These are phyloP conservation scores for Danio jaintianensis DNA, from an alignment of 2,797 vertebrate genomes.

Conservation along the genomic window DNA sequence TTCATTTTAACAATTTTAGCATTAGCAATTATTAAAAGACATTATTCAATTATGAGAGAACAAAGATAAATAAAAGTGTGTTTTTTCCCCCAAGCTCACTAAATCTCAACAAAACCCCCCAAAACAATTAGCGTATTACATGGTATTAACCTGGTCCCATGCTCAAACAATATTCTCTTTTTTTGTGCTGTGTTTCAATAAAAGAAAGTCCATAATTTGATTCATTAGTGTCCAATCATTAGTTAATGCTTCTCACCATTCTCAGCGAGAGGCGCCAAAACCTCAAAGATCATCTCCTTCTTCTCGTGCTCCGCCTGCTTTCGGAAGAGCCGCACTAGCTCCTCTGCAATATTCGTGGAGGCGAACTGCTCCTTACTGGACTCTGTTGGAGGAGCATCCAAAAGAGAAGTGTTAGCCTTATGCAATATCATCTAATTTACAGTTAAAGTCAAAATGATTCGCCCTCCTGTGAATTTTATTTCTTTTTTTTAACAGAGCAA, in stretches of 20 bases:
- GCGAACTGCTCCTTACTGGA: conserved; percentile 91
- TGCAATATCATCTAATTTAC: conserved; percentile 56
- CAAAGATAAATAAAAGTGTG: no score
- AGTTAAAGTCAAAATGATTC: no score
- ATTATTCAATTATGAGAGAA: no score
- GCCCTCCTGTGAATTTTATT: no score
- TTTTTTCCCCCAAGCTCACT: no score
- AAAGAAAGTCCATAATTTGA: not conserved
- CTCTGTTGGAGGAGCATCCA: conserved; percentile 66
- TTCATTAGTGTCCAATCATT: not conserved
- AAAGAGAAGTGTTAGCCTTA: conserved; percentile 83
- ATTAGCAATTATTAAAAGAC: no score
- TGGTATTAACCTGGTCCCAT: not conserved
- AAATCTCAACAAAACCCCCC: no score
- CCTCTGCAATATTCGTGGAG: conserved; percentile 93
- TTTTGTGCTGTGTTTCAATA: not conserved
- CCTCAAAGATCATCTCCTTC: conserved; percentile 99
- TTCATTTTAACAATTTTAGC: no score
- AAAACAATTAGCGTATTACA: no score
- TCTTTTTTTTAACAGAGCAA: no score
- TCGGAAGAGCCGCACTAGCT: conserved; percentile 95
- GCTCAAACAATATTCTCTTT: not conserved
- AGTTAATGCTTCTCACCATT: conserved; percentile 84
- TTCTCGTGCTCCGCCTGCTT: conserved; percentile 96
- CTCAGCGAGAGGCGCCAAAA: conserved; percentile 95